Conservation (phyloP, 2,113 vertebrate species). For the Coracopsis vasa region DNA sequence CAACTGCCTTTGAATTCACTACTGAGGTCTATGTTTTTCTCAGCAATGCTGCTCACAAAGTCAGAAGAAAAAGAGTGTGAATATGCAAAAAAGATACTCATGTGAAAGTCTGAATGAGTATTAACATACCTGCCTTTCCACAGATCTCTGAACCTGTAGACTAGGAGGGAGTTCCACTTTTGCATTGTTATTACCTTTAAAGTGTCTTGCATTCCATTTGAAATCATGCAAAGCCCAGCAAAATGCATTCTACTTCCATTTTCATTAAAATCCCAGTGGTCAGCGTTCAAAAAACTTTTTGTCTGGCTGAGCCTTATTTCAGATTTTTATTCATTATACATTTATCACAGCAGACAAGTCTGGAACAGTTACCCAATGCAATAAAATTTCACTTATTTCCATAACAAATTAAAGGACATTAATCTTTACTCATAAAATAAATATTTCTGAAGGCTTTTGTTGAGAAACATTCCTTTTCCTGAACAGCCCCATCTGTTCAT, state of each 20-base stretch:
- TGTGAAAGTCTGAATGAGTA: neutral
- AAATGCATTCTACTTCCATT: neutral
- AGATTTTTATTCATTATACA: neutral
- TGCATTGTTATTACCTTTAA: neutral
- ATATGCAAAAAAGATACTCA: accelerated
- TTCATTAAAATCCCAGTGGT: neutral
- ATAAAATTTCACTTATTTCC: neutral
- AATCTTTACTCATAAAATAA: conserved; percentile 9
- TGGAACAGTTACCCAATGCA: neutral
- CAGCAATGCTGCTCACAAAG: neutral
- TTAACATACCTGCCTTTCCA: neutral
- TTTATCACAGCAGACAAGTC: neutral
- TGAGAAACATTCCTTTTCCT: neutral
- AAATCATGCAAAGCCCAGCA: neutral
- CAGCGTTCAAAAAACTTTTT: neutral
- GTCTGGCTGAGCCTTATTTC: neutral
- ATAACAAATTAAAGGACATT: neutral
- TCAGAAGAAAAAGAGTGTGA: neutral
- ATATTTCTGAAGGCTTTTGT: neutral
- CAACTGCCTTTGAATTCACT: neutral
- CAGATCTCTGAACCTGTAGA: neutral
- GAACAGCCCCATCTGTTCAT: neutral
- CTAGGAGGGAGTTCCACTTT: neutral
- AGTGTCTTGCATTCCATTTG: neutral
- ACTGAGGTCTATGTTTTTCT: neutral